These are phyloP conservation scores for Elysia crispata DNA, from an alignment of 2,888 invertebrate genomes.

Conservation along the genomic window DNA sequence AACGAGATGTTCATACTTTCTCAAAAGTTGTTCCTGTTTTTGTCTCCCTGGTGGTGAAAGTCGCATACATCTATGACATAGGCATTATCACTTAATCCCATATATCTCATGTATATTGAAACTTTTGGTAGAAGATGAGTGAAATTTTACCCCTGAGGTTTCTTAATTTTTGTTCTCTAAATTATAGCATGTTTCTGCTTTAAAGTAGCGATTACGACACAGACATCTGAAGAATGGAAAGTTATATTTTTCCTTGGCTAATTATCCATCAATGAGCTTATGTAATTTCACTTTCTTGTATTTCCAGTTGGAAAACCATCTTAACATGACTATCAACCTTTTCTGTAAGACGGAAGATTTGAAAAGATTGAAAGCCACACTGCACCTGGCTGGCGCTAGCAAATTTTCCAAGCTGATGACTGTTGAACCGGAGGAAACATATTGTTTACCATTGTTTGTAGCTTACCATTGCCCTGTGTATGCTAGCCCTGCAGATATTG, in stretches of 20 bases:
- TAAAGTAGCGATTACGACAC: not conserved
- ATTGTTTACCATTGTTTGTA: slow-evolving; percentile 86
- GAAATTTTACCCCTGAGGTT: no score
- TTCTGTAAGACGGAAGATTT: slow-evolving; percentile 86
- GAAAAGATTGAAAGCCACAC: slow-evolving; percentile 76
- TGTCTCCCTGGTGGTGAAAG: no score
- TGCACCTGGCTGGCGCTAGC: slow-evolving; percentile 78
- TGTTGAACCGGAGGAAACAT: slow-evolving; percentile 86
- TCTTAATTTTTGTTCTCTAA: not conserved
- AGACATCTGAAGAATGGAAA: no score
- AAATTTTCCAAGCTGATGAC: slow-evolving; percentile 86
- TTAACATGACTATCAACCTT: slow-evolving; percentile 86
- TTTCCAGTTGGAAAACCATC: slow-evolving; percentile 82
- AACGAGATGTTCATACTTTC: no score
- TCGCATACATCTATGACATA: no score
- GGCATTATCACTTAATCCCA: no score
- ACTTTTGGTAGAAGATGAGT: not conserved
- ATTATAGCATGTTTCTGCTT: not conserved
- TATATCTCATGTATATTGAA: no score
- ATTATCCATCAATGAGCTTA: no score
- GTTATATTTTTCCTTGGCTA: no score
- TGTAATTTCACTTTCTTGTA: no score
- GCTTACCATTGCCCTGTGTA: slow-evolving; percentile 89
- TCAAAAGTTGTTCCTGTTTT: no score
- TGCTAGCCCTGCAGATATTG: slow-evolving; percentile 85